Percentiles rank a stretch among this genome's conserved stretches.
Evolutionary conservation across 2,797 vertebrate genomes (phyloP).

Genomic region (Neosilurus mollespiculum): DNA sequence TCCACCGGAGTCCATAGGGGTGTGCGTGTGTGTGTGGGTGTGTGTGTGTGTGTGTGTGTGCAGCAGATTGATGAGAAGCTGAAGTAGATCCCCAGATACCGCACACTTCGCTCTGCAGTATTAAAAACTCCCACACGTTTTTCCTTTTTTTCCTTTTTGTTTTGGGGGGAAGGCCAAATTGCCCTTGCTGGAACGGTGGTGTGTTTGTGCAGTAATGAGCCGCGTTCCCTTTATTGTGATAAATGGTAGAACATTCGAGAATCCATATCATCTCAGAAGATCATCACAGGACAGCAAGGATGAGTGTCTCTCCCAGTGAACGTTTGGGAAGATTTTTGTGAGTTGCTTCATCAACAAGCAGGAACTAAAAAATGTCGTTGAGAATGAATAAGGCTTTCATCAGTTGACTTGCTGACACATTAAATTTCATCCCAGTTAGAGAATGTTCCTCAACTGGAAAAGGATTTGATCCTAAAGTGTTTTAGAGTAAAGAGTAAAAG

Average conservation of each 20-base stretch:
- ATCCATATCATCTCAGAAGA: constrained; percentile 53
- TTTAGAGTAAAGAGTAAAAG: not conserved
- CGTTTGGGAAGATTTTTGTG: not conserved
- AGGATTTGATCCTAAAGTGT: too few species aligned
- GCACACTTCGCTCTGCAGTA: constrained; percentile 70
- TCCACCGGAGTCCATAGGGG: constrained; percentile 34
- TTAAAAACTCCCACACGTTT: constrained; percentile 80
- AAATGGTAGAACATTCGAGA: constrained; percentile 60
- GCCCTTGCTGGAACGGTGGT: constrained; percentile 65
- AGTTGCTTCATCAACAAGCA: not conserved
- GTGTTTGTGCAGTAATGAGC: constrained; percentile 66
- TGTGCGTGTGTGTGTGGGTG: constrained; percentile 30
- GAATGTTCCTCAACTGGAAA: not conserved
- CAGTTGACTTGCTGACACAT: not conserved
- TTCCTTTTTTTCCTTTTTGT: constrained; percentile 7
- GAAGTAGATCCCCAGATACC: constrained; percentile 69
- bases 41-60: constrained; percentile 30
- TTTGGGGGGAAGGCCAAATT: constrained; percentile 63
- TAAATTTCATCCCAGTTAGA: not conserved
- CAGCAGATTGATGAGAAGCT: constrained; percentile 78
- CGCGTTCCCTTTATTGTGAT: constrained; percentile 69
- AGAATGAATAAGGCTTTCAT: not conserved
- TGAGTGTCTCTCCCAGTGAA: not conserved
- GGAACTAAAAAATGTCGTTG: not conserved
- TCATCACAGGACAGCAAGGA: not conserved